Evolutionary conservation across 1,140 invertebrate genomes (phyloP).

Genomic region (Polyergus mexicanus): DNA sequence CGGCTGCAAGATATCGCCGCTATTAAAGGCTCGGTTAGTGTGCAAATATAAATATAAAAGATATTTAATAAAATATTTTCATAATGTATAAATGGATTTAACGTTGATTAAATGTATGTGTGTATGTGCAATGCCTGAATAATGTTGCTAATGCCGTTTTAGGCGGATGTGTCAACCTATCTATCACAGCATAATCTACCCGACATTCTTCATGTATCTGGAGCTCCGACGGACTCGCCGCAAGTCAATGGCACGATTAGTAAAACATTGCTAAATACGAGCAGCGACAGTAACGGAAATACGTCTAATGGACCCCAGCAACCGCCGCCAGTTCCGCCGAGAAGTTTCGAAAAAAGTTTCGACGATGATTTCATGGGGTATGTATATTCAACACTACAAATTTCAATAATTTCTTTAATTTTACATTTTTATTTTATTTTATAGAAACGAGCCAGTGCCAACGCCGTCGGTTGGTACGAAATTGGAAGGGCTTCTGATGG

Average conservation of each 20-base stretch:
- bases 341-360: conserved; percentile 88
- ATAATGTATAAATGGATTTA: background rate
- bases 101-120: background rate
- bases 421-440: conserved; percentile 57
- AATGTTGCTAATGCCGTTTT: background rate
- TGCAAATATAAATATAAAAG: background rate
- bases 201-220: conserved; percentile 86
- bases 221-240: conserved; percentile 71
- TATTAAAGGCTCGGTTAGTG: conserved; percentile 84
- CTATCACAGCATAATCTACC: conserved; percentile 86
- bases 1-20: conserved; percentile 88
- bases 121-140: too few relatives aligned
- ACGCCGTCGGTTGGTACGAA: conserved; percentile 92
- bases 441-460: conserved; percentile 78
- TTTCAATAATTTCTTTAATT: background rate
- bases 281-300: conserved; percentile 84
- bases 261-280: conserved; percentile 69
- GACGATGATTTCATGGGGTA: conserved; percentile 85
- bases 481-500: conserved; percentile 93
- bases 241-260: conserved; percentile 80
- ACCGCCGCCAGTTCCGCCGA: conserved; percentile 89
- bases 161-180: conserved; percentile 86
- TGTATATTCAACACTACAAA: background rate
- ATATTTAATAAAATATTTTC: conserved; percentile 1
- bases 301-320: conserved; percentile 85